Evolutionary conservation across 2,113 vertebrate genomes (phyloP).

Genomic region (Anolis sagrei): DNA sequence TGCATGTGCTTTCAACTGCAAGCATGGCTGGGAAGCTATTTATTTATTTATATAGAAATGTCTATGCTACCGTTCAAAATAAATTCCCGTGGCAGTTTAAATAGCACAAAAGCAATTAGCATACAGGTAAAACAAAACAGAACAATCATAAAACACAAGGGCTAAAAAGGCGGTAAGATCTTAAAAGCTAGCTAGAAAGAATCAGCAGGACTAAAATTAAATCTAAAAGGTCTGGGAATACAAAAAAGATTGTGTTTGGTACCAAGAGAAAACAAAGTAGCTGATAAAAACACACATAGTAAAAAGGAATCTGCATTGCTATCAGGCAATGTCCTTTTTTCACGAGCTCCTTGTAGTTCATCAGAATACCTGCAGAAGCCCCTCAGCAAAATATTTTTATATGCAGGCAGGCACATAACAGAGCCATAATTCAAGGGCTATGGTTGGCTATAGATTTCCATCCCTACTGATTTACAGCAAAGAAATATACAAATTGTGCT

Average conservation of each 20-base stretch:
- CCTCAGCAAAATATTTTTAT: neutral
- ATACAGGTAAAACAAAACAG: neutral
- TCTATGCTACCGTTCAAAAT: neutral
- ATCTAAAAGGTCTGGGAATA: neutral
- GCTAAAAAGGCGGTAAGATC: neutral
- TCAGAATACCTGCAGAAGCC: too few species aligned
- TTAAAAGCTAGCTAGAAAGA: neutral
- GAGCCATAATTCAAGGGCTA: neutral
- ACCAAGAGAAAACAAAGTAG: neutral
- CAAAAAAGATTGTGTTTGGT: neutral
- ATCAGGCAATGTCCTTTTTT: neutral
- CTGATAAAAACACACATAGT: neutral
- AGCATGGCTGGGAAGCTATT: neutral
- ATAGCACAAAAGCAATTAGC: neutral
- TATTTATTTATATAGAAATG: neutral
- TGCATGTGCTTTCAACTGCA: neutral
- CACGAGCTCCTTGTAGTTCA: neutral
- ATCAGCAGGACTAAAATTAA: conserved; percentile 4
- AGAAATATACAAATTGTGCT: neutral
- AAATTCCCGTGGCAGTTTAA: neutral
- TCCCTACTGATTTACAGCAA: neutral
- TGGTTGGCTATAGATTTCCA: neutral
- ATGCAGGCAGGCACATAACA: neutral
- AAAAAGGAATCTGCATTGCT: neutral
- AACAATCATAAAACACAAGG: neutral